Evolutionary conservation across 2,797 vertebrate genomes (phyloP).

Genomic region (Rhyacichthys aspro): DNA sequence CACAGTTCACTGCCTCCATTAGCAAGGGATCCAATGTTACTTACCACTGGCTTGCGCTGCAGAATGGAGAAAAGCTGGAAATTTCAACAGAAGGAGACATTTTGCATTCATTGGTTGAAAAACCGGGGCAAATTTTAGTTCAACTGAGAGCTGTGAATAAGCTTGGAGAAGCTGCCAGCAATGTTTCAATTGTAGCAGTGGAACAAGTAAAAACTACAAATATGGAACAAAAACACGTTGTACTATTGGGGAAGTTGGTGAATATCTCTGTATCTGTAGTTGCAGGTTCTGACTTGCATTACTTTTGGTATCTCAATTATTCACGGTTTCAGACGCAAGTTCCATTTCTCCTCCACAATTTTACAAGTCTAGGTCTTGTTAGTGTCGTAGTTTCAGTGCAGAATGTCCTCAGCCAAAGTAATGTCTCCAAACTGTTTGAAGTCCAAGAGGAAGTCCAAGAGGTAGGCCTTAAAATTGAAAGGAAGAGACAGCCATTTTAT

Average conservation of each 20-base stretch:
- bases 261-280: constrained; percentile 69
- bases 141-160: constrained; percentile 74
- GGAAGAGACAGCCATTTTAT: constrained; percentile 58
- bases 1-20: constrained; percentile 64
- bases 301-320: constrained; percentile 71
- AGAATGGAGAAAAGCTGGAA: constrained; percentile 23
- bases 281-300: constrained; percentile 76
- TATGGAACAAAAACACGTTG: constrained; percentile 44
- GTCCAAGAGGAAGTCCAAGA: constrained; percentile 75
- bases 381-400: constrained; percentile 68
- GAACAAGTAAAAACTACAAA: constrained; percentile 58
- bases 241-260: constrained; percentile 60
- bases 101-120: constrained; percentile 60
- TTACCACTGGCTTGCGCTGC: constrained; percentile 72
- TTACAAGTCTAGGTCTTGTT: constrained; percentile 54
- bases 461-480: constrained; percentile 68
- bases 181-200: constrained; percentile 63
- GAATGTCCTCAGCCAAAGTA: constrained; percentile 70
- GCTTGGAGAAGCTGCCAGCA: constrained; percentile 59
- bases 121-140: constrained; percentile 64
- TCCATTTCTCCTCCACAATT: constrained; percentile 71
- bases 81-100: constrained; percentile 36
- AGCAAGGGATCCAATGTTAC: constrained; percentile 76
- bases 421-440: constrained; percentile 60
- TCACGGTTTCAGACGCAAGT: constrained; percentile 45